These are phyloP conservation scores for Sebastes vulpes DNA, from an alignment of 2,797 vertebrate genomes.

Conservation along the genomic window DNA sequence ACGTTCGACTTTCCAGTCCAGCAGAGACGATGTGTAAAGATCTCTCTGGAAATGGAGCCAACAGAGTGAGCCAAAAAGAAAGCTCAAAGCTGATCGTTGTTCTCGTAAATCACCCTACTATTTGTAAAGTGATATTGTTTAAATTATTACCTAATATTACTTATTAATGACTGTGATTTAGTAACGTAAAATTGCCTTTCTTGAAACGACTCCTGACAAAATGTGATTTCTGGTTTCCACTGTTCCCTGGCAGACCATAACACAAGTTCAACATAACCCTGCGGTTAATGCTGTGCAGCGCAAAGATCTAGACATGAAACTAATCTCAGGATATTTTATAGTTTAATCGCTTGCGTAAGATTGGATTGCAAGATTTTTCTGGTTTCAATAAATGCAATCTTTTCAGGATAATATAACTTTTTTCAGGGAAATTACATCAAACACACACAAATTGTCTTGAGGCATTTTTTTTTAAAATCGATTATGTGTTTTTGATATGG, in stretches of 20 bases:
- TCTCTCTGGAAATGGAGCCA: slow-evolving; percentile 12
- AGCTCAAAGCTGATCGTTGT: slow-evolving; percentile 11
- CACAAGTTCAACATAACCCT: not conserved
- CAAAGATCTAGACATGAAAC: slow-evolving; percentile 1
- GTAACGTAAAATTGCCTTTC: not conserved
- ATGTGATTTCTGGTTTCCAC: not conserved
- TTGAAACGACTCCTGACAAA: not conserved
- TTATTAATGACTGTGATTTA: not conserved
- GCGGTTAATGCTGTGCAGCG: not conserved
- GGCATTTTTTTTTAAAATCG: not conserved
- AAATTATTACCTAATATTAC: slow-evolving; percentile 17
- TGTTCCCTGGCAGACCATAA: not conserved
- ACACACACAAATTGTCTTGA: slow-evolving; percentile 19
- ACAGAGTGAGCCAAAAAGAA: slow-evolving; percentile 5
- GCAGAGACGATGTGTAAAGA: slow-evolving; percentile 27
- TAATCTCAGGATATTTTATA: slow-evolving; percentile 17
- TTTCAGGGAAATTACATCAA: slow-evolving; percentile 26
- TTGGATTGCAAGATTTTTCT: slow-evolving; percentile 9
- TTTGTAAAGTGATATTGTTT: slow-evolving; percentile 8
- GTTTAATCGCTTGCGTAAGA: slow-evolving; percentile 3
- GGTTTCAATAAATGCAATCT: slow-evolving; percentile 30
- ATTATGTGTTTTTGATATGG: slow-evolving; percentile 18
- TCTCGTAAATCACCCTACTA: slow-evolving; percentile 8
- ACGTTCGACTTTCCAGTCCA: slow-evolving; percentile 36
- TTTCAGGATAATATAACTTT: not conserved